Base-by-base conservation (phyloP, 2,797 vertebrate species). In the Choloepus didactylus region DNA sequence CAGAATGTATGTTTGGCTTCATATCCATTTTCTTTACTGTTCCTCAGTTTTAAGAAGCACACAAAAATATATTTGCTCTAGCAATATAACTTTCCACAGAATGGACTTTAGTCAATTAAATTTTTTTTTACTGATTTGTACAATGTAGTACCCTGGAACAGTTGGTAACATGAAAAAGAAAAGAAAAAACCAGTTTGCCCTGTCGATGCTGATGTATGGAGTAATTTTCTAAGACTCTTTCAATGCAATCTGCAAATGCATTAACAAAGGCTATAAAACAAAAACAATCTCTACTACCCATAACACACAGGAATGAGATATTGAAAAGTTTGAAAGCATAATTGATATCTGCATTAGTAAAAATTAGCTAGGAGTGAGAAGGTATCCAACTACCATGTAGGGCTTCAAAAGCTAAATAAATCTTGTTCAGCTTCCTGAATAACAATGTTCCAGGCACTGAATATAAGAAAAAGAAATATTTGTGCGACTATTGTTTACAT, bases 251-350 rank as follows among this genome's bases (percentile, higher is more conserved):
- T 98, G 97, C 95, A 98, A 98, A 97, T 93, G 94, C 97, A 98
- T 98, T 98, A 98, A 96, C 97, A 97, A 96, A 97, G 92, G 77
- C 96, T 96, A 97, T 97, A 97, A 98, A 98, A 97, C 93, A 98
- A 98, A 98, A 98, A 83, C 95, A 98, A 97, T 96, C 93, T 97
- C 95, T 35, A 94, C 93, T 97, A 97, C 56, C 88, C 92, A 27
- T 97, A 95, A 95, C 81, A 91, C 92, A 97, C 73, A 96, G 97
- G 85, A 93, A 38, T 2, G 16, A 96, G 94, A 95, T 90, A 91
- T n/a, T 94, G 91, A 94, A 80, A 97, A 97, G 91, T 97, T 60
- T 96, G 93, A 97, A 97, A 97, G 97, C 56, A 62, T 96, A 98
- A 97, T 93, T 97, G 94, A 97, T 95, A 95, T 76, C 81, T 97